Evolutionary conservation across 1,140 invertebrate species (phyloP), one percentile per base, ranked within the genome.

Genomic region (Eueides isabella): DNA sequence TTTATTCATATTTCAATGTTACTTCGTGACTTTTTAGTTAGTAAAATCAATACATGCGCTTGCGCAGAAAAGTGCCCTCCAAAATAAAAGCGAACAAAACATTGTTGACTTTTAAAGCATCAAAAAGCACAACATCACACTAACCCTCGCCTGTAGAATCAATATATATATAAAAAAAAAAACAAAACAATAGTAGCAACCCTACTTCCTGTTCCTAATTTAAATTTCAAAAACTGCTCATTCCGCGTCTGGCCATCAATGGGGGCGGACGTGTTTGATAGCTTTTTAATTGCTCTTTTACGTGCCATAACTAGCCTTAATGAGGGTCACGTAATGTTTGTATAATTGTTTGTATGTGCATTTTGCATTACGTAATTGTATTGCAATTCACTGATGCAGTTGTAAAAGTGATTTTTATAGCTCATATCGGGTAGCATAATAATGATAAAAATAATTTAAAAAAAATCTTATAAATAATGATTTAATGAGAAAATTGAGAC

Each of bases 201-300:
- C 63, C 70, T 78, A 76, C 23, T 55, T 55, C 48, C 48, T 26
- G 48, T 71, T 55, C 35, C 26, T 31, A 71, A 71, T 72, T 72
- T 61, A 72, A 72, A 66, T 63, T 72, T 67, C 11, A 80, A 77
- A n/a, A 41, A 79, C 19, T 30, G 66, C 66, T 75, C 76, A 78
- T 69, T 78, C 65, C 66, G 69, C 62, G 67, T 67, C 31, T 66
- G 61, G 44, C 72, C 44, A 33, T 67, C 76, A 69, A 72, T 38
- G 48, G 66, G 68, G 63, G 66, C 76, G 76, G 72, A 75, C 76
- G 76, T 72, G 73, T 75, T 68, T 55, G 67, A 66, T 55, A 28
- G 28, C 33, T 41, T 66, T 68, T 61, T 75, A 78, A 78, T 69
- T 75, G 30, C 67, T 65, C 55, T 66, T 61, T 72, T 33, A 26